Conservation (phyloP, 2,888 invertebrate genomes). For the Drosophila pseudotakahashii region DNA sequence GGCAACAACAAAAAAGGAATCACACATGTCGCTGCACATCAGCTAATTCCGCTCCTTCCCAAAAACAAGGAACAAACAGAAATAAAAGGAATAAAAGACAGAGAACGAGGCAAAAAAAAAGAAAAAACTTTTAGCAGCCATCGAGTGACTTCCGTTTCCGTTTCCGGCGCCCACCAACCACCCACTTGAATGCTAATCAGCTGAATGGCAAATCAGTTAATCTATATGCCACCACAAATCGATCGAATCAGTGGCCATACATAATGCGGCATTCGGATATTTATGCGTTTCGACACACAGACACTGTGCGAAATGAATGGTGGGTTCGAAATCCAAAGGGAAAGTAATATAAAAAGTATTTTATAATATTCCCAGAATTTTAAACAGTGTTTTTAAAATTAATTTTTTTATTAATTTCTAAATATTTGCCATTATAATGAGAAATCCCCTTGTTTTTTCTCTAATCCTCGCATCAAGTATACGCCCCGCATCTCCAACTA, state of each 20-base stretch:
- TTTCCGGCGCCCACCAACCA: slow-evolving; percentile 61
- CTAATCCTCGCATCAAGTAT: slow-evolving; percentile 53
- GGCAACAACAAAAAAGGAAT: slow-evolving; percentile 46
- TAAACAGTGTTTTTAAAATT: no score
- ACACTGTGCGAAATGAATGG: slow-evolving; percentile 5
- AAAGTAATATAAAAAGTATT: no score
- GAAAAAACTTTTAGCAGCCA: slow-evolving; percentile 43
- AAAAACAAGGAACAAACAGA: slow-evolving; percentile 14
- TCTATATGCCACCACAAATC: slow-evolving; percentile 36
- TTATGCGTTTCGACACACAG: slow-evolving; percentile 10
- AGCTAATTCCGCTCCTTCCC: slow-evolving; percentile 55
- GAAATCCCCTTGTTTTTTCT: background rate
- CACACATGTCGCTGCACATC: slow-evolving; percentile 62
- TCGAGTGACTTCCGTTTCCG: slow-evolving; percentile 80
- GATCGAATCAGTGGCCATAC: slow-evolving; percentile 18
- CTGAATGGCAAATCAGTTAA: slow-evolving; percentile 40
- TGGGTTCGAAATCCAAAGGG: no score
- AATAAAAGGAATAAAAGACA: slow-evolving; percentile 1
- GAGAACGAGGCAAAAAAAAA: slow-evolving; percentile 9
- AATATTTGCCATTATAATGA: background rate
- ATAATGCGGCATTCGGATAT: slow-evolving; percentile 9
- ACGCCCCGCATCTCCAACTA: slow-evolving; percentile 47
- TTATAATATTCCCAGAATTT: no score
- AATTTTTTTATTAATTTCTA: no score
- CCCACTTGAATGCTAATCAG: slow-evolving; percentile 36